Evolutionary conservation across 1,140 invertebrate genomes (phyloP), one percentile per base, ranked within the genome.

Genomic region (Drosophila quadrilineata): DNA sequence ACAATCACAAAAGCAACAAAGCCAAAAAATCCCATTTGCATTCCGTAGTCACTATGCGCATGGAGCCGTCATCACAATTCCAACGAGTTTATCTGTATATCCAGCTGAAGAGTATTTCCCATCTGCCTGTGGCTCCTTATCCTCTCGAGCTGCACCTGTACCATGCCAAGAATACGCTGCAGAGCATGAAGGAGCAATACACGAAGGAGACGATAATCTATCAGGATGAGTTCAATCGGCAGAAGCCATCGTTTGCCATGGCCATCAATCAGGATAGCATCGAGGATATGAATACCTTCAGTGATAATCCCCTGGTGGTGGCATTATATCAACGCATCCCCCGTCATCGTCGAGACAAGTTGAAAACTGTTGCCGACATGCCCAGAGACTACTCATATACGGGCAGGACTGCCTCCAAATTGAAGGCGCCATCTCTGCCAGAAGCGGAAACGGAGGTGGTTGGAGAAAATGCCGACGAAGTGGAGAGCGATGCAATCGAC

Each of bases 201-300:
- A 87, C 84, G 14, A 71, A 33, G 3, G 69, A 88, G n/a, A 85
- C 75, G 2, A 52, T 80, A 2, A 88, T 88, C 16, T 70, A 76
- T 6, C 40, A 76, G 26, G 8, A 54, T 0, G 77, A 86, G 17
- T 87, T 88, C 41, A 14, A 56, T 0, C 9, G 54, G 12, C 28
- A 66, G 3, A 71, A 50, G 16, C 85, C 85, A 0, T 67, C 68
- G 0, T 88, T 88, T 24, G 62, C 86, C 0, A 14, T 88, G 63
- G 66, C 63, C 0, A 49, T 88, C 3, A 54, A 74, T 9, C 85
- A 88, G 43, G 85, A 88, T 16, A 60, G 60, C 14, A 62, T 88
- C n/a, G 75, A 88, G 2, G 79, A 88, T 6, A 65, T 85, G 60
- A 88, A 88, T 21, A 48, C 12, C 1, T 80, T 88, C 26, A 76